Evolutionary conservation across 2,888 invertebrate species (phyloP).

Genomic region (Villa cingulata): DNA sequence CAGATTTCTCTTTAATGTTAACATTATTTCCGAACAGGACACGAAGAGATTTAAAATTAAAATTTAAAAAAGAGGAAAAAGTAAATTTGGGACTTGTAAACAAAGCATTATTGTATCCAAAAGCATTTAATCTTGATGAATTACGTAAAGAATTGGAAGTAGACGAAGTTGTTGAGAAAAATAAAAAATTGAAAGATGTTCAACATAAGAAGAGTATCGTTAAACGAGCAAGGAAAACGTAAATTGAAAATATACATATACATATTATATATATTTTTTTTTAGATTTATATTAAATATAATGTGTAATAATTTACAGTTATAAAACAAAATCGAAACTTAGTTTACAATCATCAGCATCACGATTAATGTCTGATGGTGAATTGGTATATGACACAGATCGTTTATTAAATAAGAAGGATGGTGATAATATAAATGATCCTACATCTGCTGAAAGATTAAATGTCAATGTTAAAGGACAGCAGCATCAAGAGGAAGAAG

Average conservation of each 20-base stretch:
- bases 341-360: neutral
- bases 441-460: neutral
- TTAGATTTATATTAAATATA: neutral
- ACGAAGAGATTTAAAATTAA: constrained; percentile 72
- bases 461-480: too few species aligned
- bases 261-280: too few species aligned
- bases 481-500: too few species aligned
- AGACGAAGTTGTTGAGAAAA: constrained; percentile 31
- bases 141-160: constrained; percentile 43
- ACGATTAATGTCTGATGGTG: constrained; percentile 9
- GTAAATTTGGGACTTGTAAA: constrained; percentile 58
- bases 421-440: neutral
- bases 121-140: constrained; percentile 52
- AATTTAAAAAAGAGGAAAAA: constrained; percentile 82
- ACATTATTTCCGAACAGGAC: constrained; percentile 66
- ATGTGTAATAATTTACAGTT: too few species aligned
- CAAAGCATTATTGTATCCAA: constrained; percentile 56
- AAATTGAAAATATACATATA: too few species aligned
- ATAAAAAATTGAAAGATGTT: constrained; percentile 21
- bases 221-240: neutral
- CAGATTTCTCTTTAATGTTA: constrained; percentile 85
- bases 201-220: neutral
- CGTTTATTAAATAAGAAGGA: neutral
- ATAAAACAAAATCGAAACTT: too few species aligned
- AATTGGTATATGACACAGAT: constrained; percentile 10